Base-by-base conservation (phyloP, 2,797 vertebrate species). In the Sebastes diaconus region DNA sequence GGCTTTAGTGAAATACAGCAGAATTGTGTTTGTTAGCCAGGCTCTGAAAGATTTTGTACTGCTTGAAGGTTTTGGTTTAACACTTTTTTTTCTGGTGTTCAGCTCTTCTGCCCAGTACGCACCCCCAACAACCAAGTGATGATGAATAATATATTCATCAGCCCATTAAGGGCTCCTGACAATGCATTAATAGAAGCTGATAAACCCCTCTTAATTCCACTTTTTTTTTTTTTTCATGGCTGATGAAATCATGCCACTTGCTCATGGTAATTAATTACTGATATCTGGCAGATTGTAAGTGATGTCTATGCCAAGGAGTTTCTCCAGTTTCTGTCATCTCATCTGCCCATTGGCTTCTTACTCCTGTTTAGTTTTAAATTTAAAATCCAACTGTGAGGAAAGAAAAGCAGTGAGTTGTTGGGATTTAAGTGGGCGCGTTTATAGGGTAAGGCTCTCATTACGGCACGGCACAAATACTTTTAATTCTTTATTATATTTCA, bases 221-320 rank as follows among this genome's bases (percentile, higher is more conserved):
- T 90, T 85, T 92, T 73, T 91, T 87, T 87, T 36, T 36, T 39
- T 79, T 73, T 55, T 20, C 89, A 87, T 57, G 69, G 89, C 85
- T 86, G 93, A 95, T 92, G 91, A 93, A 90, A 94, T 93, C 92
- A 79, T 87, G 74, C 83, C 84, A 85, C 86, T 93, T 89, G 80
- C 87, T 91, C 87, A 79, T 87, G 65, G 87, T 93, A 91, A 95
- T 93, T 94, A 94, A 95, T 93, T 94, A 91, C 88, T 87, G 87
- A 93, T 94, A 93, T 92, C 80, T 89, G 91, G 82, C 84, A 90
- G 89, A 94, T 93, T 93, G 85, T 79, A 86, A 90, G 85, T 88
- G 84, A 93, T 90, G 83, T 87, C 77, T 88, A 57, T 85, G 88
- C 88, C 87, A 87, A 77, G 78, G 80, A 88, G 89, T 88, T 85